Evolutionary conservation across 2,888 invertebrate species (phyloP).

Genomic region (Brenthis daphne): DNA sequence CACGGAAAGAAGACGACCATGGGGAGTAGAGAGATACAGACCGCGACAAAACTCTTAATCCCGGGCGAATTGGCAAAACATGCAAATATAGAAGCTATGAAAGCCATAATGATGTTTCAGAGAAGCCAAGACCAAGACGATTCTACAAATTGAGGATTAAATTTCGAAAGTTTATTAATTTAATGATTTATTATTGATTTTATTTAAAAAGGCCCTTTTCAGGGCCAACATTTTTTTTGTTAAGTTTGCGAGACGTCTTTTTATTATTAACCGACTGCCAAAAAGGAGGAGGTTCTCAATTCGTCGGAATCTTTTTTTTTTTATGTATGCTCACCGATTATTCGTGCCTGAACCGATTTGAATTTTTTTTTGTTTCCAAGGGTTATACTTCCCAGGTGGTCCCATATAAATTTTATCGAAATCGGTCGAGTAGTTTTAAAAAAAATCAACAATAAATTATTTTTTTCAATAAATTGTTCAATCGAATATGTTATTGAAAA

Average conservation of each 20-base stretch:
- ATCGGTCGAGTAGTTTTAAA: no score
- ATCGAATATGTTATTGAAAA: no score
- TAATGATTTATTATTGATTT: constrained; percentile 19
- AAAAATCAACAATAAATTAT: no score
- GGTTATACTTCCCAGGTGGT: no score
- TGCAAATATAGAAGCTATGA: constrained; percentile 85
- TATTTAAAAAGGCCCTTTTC: constrained; percentile 18
- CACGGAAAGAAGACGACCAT: constrained; percentile 85
- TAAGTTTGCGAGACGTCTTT: constrained; percentile 5
- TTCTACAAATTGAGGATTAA: neutral
- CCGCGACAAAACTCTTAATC: constrained; percentile 84
- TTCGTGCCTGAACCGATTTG: no score
- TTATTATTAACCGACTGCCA: neutral
- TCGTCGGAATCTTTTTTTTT: no score
- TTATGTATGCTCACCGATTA: no score
- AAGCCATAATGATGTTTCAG: constrained; percentile 67
- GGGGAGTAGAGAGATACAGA: constrained; percentile 86
- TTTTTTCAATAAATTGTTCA: no score
- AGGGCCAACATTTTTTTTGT: constrained; percentile 16
- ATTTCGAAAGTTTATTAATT: constrained; percentile 5
- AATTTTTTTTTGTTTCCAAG: no score
- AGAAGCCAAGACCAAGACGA: constrained; percentile 22
- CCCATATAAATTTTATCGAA: no score
- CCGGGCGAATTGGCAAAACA: constrained; percentile 89
- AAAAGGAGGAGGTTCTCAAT: no score